phyloP scores from a whole-genome alignment of 2,888 invertebrate species.

The Alviniconcha strummeri region DNA sequence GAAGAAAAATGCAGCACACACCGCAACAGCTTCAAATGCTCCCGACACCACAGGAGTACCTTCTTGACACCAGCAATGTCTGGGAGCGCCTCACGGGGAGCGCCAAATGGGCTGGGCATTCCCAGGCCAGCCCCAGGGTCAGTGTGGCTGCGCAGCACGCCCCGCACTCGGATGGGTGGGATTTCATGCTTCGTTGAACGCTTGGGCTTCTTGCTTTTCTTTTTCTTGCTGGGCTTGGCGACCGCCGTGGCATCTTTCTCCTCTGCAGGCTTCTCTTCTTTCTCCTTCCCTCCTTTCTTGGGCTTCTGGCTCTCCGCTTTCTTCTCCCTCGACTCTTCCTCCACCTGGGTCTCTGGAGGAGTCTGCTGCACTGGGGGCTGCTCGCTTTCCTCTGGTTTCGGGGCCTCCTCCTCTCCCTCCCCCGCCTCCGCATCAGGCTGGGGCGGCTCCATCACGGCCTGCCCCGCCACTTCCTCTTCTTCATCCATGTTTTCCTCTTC shows the following conservation, averaged over 20 bases:
- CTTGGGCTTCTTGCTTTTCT: constrained; percentile 7
- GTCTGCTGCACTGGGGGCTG: neutral
- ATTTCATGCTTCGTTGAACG: constrained; percentile 12
- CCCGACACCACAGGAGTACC: constrained; percentile 11
- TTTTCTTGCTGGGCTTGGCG: neutral
- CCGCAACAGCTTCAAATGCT: neutral
- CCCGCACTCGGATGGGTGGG: constrained; percentile 1
- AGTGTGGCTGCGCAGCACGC: neutral
- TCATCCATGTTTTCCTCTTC: constrained; percentile 48
- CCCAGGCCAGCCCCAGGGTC: neutral
- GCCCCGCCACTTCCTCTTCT: constrained; percentile 6
- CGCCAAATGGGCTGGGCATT: constrained; percentile 12
- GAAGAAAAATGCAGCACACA: neutral
- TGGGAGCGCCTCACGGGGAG: constrained; percentile 3
- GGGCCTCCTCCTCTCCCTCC: constrained; percentile 4
- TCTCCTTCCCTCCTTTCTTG: constrained; percentile 1
- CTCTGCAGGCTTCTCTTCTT: neutral
- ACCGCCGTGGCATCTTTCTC: neutral
- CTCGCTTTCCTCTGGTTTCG: neutral
- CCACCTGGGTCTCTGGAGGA: neutral
- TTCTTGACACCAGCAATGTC: constrained; percentile 30
- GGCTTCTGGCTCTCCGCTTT: neutral
- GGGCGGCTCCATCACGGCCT: neutral
- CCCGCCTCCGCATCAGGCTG: neutral
- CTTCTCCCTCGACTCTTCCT: neutral